Conservation (phyloP, 2,797 vertebrate genomes). For the Spinus olivaceus region DNA sequence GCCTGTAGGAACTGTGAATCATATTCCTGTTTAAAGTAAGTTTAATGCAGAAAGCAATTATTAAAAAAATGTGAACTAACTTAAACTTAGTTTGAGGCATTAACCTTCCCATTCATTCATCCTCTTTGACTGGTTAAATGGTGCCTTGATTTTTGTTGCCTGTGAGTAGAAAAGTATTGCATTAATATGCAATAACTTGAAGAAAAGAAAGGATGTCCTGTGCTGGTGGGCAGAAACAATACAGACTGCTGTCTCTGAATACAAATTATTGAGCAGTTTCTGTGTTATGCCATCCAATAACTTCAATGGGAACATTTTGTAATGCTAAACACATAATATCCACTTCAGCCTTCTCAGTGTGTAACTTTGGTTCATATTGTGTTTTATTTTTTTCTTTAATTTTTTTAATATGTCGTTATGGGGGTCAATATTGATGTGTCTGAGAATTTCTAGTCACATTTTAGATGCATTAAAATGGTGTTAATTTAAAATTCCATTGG, state of each 20-base stretch:
- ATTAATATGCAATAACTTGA: slow-evolving; percentile 44
- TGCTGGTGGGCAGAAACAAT: slow-evolving; percentile 43
- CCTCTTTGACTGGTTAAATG: slow-evolving; percentile 17
- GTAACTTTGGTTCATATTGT: background rate
- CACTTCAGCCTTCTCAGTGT: background rate
- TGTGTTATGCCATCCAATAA: slow-evolving; percentile 1
- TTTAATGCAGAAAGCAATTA: slow-evolving; percentile 60
- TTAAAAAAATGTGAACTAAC: slow-evolving; percentile 53
- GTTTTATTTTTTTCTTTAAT: fast-evolving
- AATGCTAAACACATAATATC: background rate
- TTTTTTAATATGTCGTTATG: too few relatives aligned
- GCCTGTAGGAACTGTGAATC: slow-evolving; percentile 59
- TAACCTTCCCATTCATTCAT: slow-evolving; percentile 30
- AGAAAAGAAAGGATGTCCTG: slow-evolving; percentile 48
- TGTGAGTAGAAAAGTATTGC: slow-evolving; percentile 29
- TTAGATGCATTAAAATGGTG: background rate
- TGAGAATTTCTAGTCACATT: background rate
- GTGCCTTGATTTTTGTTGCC: slow-evolving; percentile 47
- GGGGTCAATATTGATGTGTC: background rate
- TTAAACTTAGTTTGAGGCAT: slow-evolving; percentile 60
- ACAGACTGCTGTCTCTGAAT: slow-evolving; percentile 31
- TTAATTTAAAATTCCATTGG: background rate
- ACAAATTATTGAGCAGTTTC: slow-evolving; percentile 44
- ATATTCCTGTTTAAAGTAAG: slow-evolving; percentile 41
- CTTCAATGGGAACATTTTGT: slow-evolving; percentile 1